These are phyloP conservation scores for Pasiphila rectangulata DNA, from an alignment of 2,888 invertebrate genomes.

Conservation along the genomic window DNA sequence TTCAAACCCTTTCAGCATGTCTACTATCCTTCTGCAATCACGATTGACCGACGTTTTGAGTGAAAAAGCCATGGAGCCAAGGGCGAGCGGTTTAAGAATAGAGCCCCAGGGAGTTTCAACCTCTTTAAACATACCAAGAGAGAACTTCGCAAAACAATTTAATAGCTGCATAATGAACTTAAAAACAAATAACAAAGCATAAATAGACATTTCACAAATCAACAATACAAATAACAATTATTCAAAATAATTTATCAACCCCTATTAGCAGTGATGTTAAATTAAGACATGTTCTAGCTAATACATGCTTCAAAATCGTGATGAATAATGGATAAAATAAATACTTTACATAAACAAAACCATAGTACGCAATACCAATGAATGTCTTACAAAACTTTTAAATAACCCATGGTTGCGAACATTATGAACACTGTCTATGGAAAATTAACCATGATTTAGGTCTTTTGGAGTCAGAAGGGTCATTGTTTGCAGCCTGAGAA, in stretches of 20 bases:
- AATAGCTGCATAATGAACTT: slow-evolving; percentile 7
- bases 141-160: slow-evolving; percentile 2
- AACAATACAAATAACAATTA: slow-evolving; percentile 9
- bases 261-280: not conserved
- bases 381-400: no score
- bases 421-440: no score
- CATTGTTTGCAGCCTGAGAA: no score
- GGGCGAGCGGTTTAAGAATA: no score
- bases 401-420: no score
- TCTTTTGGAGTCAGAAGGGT: no score
- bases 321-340: not conserved
- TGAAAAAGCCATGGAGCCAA: no score
- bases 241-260: not conserved
- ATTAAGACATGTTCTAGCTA: not conserved
- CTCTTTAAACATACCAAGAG: no score
- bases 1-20: no score
- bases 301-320: not conserved
- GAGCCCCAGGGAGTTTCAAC: not conserved
- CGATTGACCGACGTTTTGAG: no score
- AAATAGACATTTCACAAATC: slow-evolving; percentile 14
- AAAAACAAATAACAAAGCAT: slow-evolving; percentile 18
- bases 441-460: no score
- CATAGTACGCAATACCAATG: not conserved
- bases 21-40: no score
- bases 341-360: slow-evolving; percentile 4